phyloP scores from a whole-genome alignment of 2,888 invertebrate species.

The Eulithis prunata region DNA sequence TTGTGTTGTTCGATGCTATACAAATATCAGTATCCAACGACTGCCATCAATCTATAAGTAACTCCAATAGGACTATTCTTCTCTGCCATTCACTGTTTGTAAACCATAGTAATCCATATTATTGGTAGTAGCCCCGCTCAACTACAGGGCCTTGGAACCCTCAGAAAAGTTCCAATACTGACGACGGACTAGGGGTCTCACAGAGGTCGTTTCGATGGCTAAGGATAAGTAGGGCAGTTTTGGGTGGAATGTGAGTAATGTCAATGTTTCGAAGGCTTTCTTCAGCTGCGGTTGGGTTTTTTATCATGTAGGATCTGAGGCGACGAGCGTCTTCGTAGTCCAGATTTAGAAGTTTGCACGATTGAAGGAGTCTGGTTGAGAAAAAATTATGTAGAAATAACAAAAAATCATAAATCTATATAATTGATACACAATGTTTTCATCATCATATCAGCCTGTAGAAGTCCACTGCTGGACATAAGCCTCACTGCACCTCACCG shows the following conservation, averaged over 20 bases:
- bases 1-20: too few relatives aligned
- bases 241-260: constrained; percentile 50
- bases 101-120: background rate
- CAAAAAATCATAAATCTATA: too few relatives aligned
- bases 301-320: constrained; percentile 86
- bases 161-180: constrained; percentile 77
- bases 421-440: too few relatives aligned
- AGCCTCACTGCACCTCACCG: too few relatives aligned
- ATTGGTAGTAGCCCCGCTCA: constrained; percentile 42
- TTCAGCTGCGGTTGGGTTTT: constrained; percentile 44
- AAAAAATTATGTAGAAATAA: background rate
- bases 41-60: too few relatives aligned
- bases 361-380: constrained; percentile 87
- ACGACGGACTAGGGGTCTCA: constrained; percentile 57
- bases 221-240: constrained; percentile 63
- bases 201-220: constrained; percentile 73
- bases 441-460: too few relatives aligned
- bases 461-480: too few relatives aligned
- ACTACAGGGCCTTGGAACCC: constrained; percentile 64
- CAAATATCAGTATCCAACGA: too few relatives aligned
- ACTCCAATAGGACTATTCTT: too few relatives aligned
- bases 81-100: background rate
- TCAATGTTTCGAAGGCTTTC: constrained; percentile 44
- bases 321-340: constrained; percentile 91
- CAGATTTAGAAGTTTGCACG: constrained; percentile 89